A percentile compares a stretch with the other conserved stretches of the same genome.
Conservation (phyloP, 2,113 vertebrate species). For the Odocoileus hemionus region DNA sequence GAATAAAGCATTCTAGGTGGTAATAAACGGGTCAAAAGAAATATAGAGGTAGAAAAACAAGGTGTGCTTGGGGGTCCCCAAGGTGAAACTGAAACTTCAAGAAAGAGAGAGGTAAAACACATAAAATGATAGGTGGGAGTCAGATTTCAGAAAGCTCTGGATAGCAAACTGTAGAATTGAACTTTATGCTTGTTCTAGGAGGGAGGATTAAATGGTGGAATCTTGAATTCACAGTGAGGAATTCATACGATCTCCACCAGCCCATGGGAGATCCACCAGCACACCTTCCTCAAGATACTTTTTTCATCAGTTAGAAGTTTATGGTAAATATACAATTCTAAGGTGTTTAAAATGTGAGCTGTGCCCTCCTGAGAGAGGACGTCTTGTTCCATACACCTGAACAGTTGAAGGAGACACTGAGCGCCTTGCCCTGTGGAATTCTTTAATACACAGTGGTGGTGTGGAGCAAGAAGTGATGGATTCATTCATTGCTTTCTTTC, state of each 20-base stretch:
- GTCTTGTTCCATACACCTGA: not conserved
- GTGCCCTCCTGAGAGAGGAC: not conserved
- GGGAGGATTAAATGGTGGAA: not conserved
- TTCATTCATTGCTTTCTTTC: not conserved
- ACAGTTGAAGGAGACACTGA: not conserved
- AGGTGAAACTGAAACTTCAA: not conserved
- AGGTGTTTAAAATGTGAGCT: not conserved
- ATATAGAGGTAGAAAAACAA: not conserved
- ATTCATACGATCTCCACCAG: not conserved
- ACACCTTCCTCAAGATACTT: not conserved
- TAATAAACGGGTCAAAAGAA: not conserved
- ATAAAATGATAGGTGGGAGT: not conserved
- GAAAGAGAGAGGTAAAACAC: not conserved
- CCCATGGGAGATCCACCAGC: not conserved
- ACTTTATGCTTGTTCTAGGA: not conserved
- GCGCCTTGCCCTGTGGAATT: not conserved
- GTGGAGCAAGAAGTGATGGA: not conserved
- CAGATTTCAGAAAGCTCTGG: not conserved
- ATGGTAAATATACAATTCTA: not conserved
- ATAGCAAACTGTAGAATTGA: not conserved
- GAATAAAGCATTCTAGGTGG: not conserved
- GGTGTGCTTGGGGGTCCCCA: not conserved
- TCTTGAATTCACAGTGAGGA: not conserved
- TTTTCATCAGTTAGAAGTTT: not conserved
- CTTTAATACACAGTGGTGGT: not conserved